Evolutionary conservation across 2,888 invertebrate species (phyloP), one percentile per base, ranked within the genome.

Genomic region (Bibio marci): DNA sequence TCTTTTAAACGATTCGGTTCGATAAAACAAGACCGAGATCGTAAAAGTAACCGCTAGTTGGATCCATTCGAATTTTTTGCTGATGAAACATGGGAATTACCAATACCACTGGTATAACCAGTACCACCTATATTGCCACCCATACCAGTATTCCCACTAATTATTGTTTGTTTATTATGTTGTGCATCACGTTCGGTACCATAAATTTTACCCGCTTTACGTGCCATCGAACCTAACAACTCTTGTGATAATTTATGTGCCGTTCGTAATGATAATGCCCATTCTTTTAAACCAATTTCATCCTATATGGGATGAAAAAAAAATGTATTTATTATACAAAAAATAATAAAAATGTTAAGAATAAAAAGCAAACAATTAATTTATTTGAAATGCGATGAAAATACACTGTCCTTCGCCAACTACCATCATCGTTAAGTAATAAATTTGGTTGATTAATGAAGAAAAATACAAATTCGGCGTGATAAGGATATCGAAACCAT

Each of bases 171-270:
- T 35, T 32, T 12, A 5, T 32, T 32, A 13, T 13, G 13, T 14
- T 15, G n/a, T 42, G 45, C 11, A 42, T 62, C 55, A 48, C 65
- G 50, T 53, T 57, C 53, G 48, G 95, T 91, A 50, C 97, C 97
- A 67, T 98, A 98, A 54, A 98, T 95, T 69, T 92, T 95, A 49
- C 94, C 94, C 28, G 94, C 97, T 65, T 98, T 98, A 60, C 83
- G 83, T 45, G 95, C 95, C 91, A 98, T 95, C 37, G 86, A 88
- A 39, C 92, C 88, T 43, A 98, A 71, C 52, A 98, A 74, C 62
- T 98, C 95, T 58, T 86, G 80, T 3, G 94, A 94, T 56, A 86
- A 77, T 65, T 92, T 92, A 70, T 95, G 95, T 27, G 97, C 94
- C 19, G 88, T 82, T 47, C 92, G 80, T 51, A 99, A 69, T 38